phyloP scores from a whole-genome alignment of 2,113 vertebrate species.

The Aleadryas rufinucha region DNA sequence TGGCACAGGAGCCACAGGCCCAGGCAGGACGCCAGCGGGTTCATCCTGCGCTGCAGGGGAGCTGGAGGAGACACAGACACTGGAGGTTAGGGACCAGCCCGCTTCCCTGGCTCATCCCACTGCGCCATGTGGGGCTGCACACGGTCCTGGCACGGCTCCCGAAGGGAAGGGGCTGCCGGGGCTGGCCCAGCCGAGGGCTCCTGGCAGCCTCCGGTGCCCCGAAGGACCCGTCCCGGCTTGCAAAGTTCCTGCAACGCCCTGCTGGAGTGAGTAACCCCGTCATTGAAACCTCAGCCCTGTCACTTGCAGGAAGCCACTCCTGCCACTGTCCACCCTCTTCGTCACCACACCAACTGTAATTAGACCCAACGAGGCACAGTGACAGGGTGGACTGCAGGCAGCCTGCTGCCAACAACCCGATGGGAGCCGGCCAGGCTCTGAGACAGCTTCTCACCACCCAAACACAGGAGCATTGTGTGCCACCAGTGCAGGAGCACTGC shows the following conservation, averaged over 20 bases:
- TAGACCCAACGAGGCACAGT: constrained; percentile 2
- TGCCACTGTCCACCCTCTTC: constrained; percentile 36
- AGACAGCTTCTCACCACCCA: constrained; percentile 3
- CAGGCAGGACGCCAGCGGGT: constrained; percentile 50
- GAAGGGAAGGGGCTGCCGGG: neutral
- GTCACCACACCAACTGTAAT: neutral
- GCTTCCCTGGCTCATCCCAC: neutral
- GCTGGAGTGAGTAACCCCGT: neutral
- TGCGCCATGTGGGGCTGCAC: too few species aligned
- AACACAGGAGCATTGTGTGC: constrained; percentile 38
- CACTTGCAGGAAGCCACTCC: constrained; percentile 24
- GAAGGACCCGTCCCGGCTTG: neutral
- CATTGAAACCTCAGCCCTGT: neutral
- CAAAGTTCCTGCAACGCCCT: neutral
- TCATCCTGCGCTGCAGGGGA: constrained; percentile 59
- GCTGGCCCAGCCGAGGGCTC: neutral
- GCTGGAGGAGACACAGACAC: constrained; percentile 64
- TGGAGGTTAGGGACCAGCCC: neutral
- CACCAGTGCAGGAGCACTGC: constrained; percentile 7
- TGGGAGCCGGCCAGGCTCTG: neutral
- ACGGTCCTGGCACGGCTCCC: neutral
- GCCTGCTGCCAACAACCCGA: neutral
- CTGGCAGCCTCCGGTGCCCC: neutral
- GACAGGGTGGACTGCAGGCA: neutral
- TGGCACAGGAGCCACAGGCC: constrained; percentile 71